Evolutionary conservation across 2,888 invertebrate species (phyloP).

Genomic region (Polymixis flavicincta): DNA sequence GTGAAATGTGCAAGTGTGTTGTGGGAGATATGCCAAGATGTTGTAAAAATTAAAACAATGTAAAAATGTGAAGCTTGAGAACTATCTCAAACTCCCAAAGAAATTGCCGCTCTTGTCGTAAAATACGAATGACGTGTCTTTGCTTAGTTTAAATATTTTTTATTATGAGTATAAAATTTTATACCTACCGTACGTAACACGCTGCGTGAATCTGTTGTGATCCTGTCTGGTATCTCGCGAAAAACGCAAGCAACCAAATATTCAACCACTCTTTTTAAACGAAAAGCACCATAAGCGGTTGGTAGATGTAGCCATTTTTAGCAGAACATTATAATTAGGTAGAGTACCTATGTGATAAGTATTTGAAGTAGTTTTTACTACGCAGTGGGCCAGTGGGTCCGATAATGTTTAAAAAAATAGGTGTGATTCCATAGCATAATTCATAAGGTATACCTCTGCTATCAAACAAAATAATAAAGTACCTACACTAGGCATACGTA

Average conservation of each 20-base stretch:
- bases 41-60: constrained; percentile 41
- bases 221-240: background rate
- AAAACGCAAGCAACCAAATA: background rate
- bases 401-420: background rate
- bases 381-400: too few relatives aligned
- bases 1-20: constrained; percentile 70
- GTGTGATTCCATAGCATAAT: background rate
- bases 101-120: constrained; percentile 14
- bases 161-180: constrained; percentile 19
- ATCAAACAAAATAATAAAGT: background rate
- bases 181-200: background rate
- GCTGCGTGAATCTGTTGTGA: background rate
- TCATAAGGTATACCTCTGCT: background rate
- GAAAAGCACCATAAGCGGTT: background rate
- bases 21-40: constrained; percentile 31
- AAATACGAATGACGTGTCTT: constrained; percentile 33
- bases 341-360: background rate
- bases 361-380: background rate
- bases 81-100: constrained; percentile 15
- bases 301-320: background rate
- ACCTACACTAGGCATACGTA: too few relatives aligned
- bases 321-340: background rate
- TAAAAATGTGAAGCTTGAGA: constrained; percentile 34
- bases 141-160: constrained; percentile 24
- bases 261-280: background rate